These are phyloP conservation scores for Bactericera cockerelli DNA, from an alignment of 1,140 invertebrate genomes.

Conservation along the genomic window DNA sequence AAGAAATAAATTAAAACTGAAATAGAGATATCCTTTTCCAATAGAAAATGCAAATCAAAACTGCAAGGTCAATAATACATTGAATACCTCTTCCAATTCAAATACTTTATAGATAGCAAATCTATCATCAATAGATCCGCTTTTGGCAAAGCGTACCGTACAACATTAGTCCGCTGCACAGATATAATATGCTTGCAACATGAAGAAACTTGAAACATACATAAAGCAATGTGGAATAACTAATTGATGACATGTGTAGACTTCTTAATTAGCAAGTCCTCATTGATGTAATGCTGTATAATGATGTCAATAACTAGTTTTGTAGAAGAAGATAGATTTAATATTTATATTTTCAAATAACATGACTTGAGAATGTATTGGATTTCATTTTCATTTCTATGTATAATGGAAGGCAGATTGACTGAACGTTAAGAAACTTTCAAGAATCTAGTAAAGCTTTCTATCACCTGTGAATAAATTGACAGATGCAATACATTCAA, in stretches of 20 bases:
- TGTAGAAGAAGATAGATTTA: no score
- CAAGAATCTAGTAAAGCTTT: no score
- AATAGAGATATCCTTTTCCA: not conserved
- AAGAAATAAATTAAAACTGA: no score
- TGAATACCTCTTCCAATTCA: not conserved
- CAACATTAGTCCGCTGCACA: no score
- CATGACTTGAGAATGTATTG: no score
- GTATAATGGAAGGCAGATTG: no score
- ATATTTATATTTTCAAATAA: no score
- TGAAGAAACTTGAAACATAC: not conserved
- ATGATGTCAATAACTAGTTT: not conserved
- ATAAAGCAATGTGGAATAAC: not conserved
- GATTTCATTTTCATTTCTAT: no score
- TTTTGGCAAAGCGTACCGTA: not conserved
- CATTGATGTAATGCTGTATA: not conserved
- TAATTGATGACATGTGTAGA: constrained; percentile 7
- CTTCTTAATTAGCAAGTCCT: not conserved
- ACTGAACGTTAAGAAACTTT: no score
- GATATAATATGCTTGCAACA: not conserved
- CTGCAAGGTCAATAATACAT: constrained; percentile 3
- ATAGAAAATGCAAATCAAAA: not conserved
- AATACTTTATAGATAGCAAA: constrained; percentile 3
- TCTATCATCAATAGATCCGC: constrained; percentile 8
- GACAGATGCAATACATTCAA: no score
- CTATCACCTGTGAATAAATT: no score